Base-by-base conservation (phyloP, 2,888 invertebrate genomes). In the Microchrysa polita region DNA sequence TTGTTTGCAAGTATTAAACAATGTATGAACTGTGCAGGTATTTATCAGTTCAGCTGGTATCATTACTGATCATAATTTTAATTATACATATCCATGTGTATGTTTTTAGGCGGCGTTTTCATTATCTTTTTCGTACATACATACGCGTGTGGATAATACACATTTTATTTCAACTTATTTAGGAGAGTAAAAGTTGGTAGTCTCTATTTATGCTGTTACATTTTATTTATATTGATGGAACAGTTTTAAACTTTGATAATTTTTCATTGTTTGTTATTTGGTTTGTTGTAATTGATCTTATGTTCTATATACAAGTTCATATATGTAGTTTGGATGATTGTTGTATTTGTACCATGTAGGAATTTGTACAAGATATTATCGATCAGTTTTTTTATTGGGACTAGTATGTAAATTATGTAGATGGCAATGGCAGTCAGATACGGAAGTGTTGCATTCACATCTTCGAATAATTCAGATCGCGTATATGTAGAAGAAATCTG, bases 201-300 rank as follows among this genome's bases (percentile, higher is more conserved):
- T 63, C 34, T 12, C 14, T 12, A 27, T 18, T 60, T 22, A 23
- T 60, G 60, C 12, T 34, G 27, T 34, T 34, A 34, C 7, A 48
- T 48, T 55, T n/a, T n/a, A n/a, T n/a, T n/a, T n/a, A n/a, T n/a
- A 20, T 55, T 55, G 22, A 16, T 55, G 2, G 42, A 40, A 63
- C 42, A 63, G 48, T 53, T 67, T 67, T 67, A 67, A 67, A 67
- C 34, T 53, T 67, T 67, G 67, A 53, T 67, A 67, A 67, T 67
- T 67, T 52, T 22, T 34, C 27, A 34, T 34, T 34, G 7, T 34
- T 34, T 34, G 7, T 34, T 34, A 34, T 34, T 34, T 34, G 2
- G 27, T 34, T n/a, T 67, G 34, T 52, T 16, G 67, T n/a, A n/a
- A 67, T 67, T n/a, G n/a, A 67, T 67, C 67, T 53, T 67, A 67